A percentile compares a stretch with the other conserved stretches of the same genome.
Conservation (phyloP, 2,888 invertebrate species). For the Cryptocephalus primarius region DNA sequence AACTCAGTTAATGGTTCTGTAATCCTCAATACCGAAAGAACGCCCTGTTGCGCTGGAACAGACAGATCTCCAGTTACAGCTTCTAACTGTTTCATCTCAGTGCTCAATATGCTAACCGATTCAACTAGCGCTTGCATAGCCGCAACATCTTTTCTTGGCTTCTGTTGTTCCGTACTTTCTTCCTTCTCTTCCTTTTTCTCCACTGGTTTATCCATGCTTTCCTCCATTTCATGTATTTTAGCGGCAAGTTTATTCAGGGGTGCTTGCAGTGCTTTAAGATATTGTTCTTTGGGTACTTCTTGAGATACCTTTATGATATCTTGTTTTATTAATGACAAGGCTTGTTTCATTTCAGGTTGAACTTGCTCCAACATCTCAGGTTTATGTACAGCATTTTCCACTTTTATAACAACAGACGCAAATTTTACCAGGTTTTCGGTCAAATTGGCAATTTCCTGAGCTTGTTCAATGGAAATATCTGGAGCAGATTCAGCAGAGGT, state of each 20-base stretch:
- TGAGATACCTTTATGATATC: background rate
- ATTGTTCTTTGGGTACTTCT: background rate
- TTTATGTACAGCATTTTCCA: slow-evolving; percentile 6
- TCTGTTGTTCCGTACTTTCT: background rate
- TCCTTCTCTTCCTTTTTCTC: background rate
- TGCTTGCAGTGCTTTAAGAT: background rate
- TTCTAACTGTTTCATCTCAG: slow-evolving; percentile 2
- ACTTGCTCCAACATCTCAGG: slow-evolving; percentile 5
- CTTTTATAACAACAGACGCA: slow-evolving; percentile 4
- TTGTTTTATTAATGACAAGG: slow-evolving; percentile 2
- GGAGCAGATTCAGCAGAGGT: background rate
- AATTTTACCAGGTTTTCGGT: slow-evolving; percentile 9
- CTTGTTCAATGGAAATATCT: slow-evolving; percentile 2
- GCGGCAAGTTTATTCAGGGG: slow-evolving; percentile 3
- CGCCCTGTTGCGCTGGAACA: slow-evolving; percentile 8
- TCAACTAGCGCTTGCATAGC: too few relatives aligned
- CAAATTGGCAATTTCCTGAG: slow-evolving; percentile 7
- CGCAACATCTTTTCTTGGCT: too few relatives aligned
- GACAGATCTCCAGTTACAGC: background rate
- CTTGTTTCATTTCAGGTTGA: slow-evolving; percentile 8
- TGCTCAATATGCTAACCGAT: too few relatives aligned
- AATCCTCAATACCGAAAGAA: slow-evolving; percentile 11
- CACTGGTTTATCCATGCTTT: slow-evolving; percentile 3
- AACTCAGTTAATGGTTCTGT: slow-evolving; percentile 7
- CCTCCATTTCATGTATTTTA: slow-evolving; percentile 4